Evolutionary conservation across 1,140 invertebrate genomes (phyloP), one percentile per base, ranked within the genome.

Genomic region (Achroia grisella): DNA sequence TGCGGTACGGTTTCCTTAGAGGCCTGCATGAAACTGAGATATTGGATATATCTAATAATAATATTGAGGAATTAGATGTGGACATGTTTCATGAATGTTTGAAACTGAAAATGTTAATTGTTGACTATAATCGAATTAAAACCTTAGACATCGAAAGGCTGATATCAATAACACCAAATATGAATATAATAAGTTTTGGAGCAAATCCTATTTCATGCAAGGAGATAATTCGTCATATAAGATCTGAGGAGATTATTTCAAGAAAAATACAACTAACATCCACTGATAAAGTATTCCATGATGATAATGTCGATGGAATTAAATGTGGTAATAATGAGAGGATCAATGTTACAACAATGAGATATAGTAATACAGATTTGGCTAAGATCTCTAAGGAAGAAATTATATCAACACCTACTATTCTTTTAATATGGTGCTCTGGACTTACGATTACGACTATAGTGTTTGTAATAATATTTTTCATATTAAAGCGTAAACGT

Each of bases 301-400:
- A 82, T 44, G 78, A 82, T 42, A 82, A 82, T 45, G 78, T 79
- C 1, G 53, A 77, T 36, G 78, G 78, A 23, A 82, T 82, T 35
- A 62, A 51, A 52, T 82, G 78, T 66, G 76, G 78, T 15, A 54
- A 73, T 45, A 43, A 23, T 23, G 17, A 23, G 17, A 23, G 6
- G 2, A 3, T 6, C 6, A 6, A 23, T 23, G 6, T 23, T 23
- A 2, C 17, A 2, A 23, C 17, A 23, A 3, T 23, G 6, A 23
- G 6, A 23, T 6, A 6, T 6, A 23, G 17, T 23, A 23, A 23
- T 3, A 3, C 6, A 23, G 17, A 23, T 23, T 23, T 6, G 6
- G 6, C 2, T 23, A 23, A 23, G 2, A 23, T 6, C 6, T 23
- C 17, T 23, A 6, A 23, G 17, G 6, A 2, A 2, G 17, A 23